These are phyloP conservation scores for Drosophila conformis DNA, from an alignment of 2,888 invertebrate species.

Conservation along the genomic window DNA sequence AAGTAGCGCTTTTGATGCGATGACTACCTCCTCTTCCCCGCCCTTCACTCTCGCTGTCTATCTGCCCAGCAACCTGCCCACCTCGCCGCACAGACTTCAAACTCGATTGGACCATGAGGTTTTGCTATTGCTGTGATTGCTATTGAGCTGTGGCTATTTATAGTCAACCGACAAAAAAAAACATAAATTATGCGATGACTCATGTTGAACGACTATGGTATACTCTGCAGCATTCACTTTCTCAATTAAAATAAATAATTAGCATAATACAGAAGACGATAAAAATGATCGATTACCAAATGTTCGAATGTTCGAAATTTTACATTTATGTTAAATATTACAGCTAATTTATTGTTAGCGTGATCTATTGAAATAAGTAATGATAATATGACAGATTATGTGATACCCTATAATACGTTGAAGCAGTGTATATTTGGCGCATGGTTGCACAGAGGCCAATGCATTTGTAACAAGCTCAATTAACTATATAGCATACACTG, in stretches of 20 bases:
- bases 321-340: neutral
- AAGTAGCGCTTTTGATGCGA: slow-evolving; percentile 20
- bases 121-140: slow-evolving; percentile 52
- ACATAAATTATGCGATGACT: neutral
- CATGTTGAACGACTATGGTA: neutral
- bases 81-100: slow-evolving; percentile 20
- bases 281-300: neutral
- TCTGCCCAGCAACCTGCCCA: neutral
- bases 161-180: slow-evolving; percentile 16
- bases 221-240: neutral
- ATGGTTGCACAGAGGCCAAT: accelerated
- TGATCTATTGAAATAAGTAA: neutral
- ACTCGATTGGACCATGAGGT: slow-evolving; percentile 31
- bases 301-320: neutral
- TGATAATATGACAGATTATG: neutral
- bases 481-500: neutral
- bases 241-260: neutral
- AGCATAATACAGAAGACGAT: neutral
- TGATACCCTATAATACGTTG: neutral
- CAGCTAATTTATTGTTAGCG: neutral
- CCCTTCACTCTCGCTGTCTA: neutral
- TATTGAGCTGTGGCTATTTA: slow-evolving; percentile 54
- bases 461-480: neutral
- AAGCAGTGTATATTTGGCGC: neutral
- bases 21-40: neutral